Evolutionary conservation across 2,797 vertebrate genomes (phyloP).

Genomic region (Sebastes taczanowskii): DNA sequence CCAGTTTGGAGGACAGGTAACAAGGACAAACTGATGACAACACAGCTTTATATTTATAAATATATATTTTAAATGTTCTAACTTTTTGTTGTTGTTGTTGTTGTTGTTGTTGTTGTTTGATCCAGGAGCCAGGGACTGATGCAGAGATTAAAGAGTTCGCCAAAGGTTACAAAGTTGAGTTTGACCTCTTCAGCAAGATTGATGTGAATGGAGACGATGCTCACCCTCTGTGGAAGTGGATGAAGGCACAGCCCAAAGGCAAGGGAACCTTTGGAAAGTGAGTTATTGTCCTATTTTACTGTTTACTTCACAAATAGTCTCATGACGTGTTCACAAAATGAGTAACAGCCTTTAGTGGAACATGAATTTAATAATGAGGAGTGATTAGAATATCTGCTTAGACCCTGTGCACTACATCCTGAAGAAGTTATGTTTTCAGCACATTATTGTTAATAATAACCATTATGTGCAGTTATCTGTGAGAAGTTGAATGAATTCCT

Average conservation of each 20-base stretch:
- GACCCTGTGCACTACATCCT: not conserved
- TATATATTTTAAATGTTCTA: not conserved
- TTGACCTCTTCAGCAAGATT: constrained; percentile 94
- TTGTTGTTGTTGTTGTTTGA: not conserved
- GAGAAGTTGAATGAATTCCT: not conserved
- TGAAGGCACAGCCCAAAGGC: constrained; percentile 95
- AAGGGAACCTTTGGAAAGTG: constrained; percentile 90
- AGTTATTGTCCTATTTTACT: constrained; percentile 32
- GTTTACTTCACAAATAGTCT: not conserved
- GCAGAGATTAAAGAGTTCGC: constrained; percentile 92
- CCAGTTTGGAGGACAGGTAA: constrained; percentile 97
- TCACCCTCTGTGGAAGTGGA: constrained; percentile 96
- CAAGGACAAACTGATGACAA: not conserved
- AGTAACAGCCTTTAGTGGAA: not conserved
- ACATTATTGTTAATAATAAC: not conserved
- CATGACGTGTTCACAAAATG: not conserved
- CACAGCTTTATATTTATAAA: not conserved
- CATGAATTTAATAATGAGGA: not conserved
- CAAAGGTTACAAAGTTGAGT: constrained; percentile 80
- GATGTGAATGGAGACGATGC: constrained; percentile 93
- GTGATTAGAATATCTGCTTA: not conserved
- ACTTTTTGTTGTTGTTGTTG: not conserved
- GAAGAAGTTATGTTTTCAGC: not conserved
- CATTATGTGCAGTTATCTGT: not conserved
- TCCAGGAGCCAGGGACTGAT: constrained; percentile 90